A percentile compares a stretch with the other conserved stretches of the same genome.
Conservation (phyloP, 2,888 invertebrate species). For the Leptopterna dolabrata region DNA sequence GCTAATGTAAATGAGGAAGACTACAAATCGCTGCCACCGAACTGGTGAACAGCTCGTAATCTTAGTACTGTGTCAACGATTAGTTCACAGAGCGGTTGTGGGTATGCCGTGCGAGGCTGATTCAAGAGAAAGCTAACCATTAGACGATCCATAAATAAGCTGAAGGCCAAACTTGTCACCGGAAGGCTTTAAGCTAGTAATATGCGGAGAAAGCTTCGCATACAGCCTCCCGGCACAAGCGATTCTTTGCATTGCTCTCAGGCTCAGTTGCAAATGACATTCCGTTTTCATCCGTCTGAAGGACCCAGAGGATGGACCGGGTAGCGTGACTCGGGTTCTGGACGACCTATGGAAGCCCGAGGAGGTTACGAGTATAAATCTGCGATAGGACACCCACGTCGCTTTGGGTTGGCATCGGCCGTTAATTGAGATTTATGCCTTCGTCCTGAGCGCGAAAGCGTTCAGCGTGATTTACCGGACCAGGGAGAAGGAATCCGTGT, state of each 20-base stretch:
- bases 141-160: slow-evolving; percentile 17
- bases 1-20: not conserved
- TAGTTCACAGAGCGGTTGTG: not conserved
- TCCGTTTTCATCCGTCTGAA: not conserved
- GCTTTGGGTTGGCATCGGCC: slow-evolving; percentile 50
- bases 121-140: not conserved
- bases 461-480: slow-evolving; percentile 41
- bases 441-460: slow-evolving; percentile 10
- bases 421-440: slow-evolving; percentile 50
- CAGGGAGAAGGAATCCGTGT: slow-evolving; percentile 8
- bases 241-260: not conserved
- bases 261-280: not conserved
- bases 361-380: slow-evolving; percentile 37
- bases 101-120: not conserved
- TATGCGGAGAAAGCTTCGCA: not conserved
- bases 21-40: not conserved
- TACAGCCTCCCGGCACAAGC: not conserved
- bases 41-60: not conserved
- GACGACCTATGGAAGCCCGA: not conserved
- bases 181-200: not conserved
- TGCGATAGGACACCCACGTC: slow-evolving; percentile 51
- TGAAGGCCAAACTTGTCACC: slow-evolving; percentile 17
- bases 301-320: not conserved
- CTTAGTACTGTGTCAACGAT: not conserved
- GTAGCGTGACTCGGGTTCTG: not conserved